Percentiles rank a stretch among this genome's conserved stretches.
phyloP scores from a whole-genome alignment of 2,888 invertebrate species.

The Pyrochroa serraticornis region DNA sequence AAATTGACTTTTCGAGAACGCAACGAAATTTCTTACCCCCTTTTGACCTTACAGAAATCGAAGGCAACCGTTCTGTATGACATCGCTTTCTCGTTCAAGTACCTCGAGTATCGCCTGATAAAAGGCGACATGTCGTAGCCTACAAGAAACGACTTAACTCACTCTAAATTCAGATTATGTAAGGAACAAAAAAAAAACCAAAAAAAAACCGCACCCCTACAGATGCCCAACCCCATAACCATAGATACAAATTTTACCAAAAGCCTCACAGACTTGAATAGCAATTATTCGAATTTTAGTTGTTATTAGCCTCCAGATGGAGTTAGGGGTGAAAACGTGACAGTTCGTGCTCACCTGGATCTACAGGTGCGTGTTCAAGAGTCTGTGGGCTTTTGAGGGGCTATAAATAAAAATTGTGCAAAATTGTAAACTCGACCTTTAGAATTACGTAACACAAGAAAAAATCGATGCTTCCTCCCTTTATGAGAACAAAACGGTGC shows the following conservation, averaged over 20 bases:
- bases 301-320: too few relatives aligned
- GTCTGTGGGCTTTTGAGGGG: too few relatives aligned
- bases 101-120: slow-evolving; percentile 97
- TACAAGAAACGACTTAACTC: slow-evolving; percentile 2
- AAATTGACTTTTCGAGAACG: background rate
- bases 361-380: too few relatives aligned
- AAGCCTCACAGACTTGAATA: background rate
- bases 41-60: slow-evolving; percentile 99
- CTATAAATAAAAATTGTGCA: too few relatives aligned
- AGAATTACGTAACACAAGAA: too few relatives aligned
- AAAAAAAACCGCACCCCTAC: background rate
- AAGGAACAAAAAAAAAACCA: background rate
- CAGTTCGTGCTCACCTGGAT: too few relatives aligned
- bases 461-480: too few relatives aligned
- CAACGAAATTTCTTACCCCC: slow-evolving; percentile 64
- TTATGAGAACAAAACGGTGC: too few relatives aligned
- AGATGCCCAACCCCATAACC: background rate
- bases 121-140: slow-evolving; percentile 99
- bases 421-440: too few relatives aligned
- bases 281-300: too few relatives aligned
- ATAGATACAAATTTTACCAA: background rate
- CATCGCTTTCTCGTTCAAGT: slow-evolving; percentile 98
- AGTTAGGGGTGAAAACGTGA: too few relatives aligned
- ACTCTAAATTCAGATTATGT: background rate
- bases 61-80: slow-evolving; percentile 99